Conservation (phyloP, 2,113 vertebrate genomes). For the Dasyprocta punctata region DNA sequence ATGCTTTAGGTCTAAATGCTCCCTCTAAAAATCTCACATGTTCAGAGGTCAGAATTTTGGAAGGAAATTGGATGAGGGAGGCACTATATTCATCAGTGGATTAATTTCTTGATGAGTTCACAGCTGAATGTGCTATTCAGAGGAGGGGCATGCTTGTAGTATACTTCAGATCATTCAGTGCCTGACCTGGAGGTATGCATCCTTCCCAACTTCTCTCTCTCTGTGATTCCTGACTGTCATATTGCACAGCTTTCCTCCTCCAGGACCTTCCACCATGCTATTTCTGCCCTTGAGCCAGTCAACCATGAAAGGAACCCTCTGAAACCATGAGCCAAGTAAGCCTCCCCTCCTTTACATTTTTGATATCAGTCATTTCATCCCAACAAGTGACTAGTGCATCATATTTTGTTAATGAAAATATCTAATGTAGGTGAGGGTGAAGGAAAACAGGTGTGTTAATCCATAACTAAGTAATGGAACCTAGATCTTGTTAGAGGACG, state of each 20-base stretch:
- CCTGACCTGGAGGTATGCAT: neutral
- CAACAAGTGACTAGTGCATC: neutral
- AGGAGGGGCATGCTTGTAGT: neutral
- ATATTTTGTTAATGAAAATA: neutral
- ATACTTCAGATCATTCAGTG: neutral
- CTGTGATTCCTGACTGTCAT: neutral
- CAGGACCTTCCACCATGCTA: neutral
- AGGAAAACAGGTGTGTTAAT: neutral
- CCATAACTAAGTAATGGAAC: neutral
- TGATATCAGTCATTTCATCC: neutral
- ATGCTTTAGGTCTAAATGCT: neutral
- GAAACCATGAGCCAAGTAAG: neutral
- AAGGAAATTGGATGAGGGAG: neutral
- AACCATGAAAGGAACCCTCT: neutral
- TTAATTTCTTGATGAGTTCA: neutral
- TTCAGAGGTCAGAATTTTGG: neutral
- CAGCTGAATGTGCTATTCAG: neutral
- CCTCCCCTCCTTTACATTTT: neutral
- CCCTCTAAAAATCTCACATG: neutral
- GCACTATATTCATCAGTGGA: neutral
- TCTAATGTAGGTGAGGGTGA: neutral
- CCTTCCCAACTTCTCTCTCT: neutral
- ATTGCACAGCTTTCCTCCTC: neutral
- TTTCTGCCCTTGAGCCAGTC: neutral
- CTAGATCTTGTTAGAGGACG: neutral